Base-by-base conservation (phyloP, 2,888 invertebrate genomes). In the Harpagoxenus sublaevis region DNA sequence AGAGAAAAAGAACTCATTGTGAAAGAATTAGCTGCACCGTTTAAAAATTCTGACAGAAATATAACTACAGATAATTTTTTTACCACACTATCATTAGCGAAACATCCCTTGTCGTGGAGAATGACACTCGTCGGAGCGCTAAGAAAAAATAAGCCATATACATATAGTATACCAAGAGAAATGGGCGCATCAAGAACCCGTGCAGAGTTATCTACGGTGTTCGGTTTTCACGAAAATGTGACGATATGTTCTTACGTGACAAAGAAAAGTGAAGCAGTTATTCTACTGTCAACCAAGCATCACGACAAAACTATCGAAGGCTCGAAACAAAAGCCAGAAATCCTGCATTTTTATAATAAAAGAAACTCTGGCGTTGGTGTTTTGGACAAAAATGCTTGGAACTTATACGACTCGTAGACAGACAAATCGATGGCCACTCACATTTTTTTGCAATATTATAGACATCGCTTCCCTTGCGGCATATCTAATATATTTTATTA, bases 61-160 rank as follows among this genome's bases (percentile, higher is more conserved):
- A 85, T 91, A 65, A 83, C 84, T 0, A 89, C 88, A 88, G 91
- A 92, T 65, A 92, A 92, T 79, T 92, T 84, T 83, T 92, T 91
- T 81, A 89, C 91, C 35, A 74, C 89, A 28, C 63, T 92, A 66
- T 89, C 85, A 3, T 71, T 92, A 39, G 90, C 89, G 5, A 88
- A 89, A 71, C 66, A 83, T 70, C 68, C 89, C 12, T 51, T 89
- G 53, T 88, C 87, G 1, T 89, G 89, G 89, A 89, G 91, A 8
- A 57, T 91, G 23, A 89, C 89, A 9, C 74, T 91, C 53, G 89
- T 89, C 35, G 86, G 87, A 2, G 91, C 89, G 18, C 53, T 90
- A 18, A 70, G 77, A 28, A 90, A 86, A 86, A 91, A 90, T 74
- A 90, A 91, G 45, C 48, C 73, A 6, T 90, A 84, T 48, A n/a